These are phyloP conservation scores for Parazoanthus darwini DNA, from an alignment of 92 coral and sea anemone species.

Conservation along the genomic window DNA sequence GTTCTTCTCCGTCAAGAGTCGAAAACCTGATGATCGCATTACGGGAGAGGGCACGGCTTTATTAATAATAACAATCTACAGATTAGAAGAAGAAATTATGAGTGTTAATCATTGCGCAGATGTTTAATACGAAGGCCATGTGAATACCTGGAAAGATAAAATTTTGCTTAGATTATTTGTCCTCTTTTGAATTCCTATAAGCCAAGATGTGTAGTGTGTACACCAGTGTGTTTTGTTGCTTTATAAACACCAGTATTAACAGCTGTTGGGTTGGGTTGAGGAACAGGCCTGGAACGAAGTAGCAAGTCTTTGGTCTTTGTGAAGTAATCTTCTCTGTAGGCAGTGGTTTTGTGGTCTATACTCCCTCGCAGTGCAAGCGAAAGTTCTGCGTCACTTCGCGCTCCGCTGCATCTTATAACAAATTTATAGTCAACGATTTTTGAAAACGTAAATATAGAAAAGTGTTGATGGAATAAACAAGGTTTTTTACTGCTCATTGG, in stretches of 20 bases:
- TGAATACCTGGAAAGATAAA: conserved; percentile 16
- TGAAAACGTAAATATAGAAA: no score
- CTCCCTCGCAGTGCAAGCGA: not conserved
- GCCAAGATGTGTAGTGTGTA: conserved; percentile 22
- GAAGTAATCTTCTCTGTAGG: conserved; percentile 24
- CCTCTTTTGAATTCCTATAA: conserved; percentile 1
- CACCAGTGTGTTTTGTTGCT: not conserved
- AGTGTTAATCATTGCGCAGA: conserved; percentile 23
- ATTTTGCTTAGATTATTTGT: not conserved
- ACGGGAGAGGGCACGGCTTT: not conserved
- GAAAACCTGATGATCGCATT: not conserved
- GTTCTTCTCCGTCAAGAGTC: conserved; percentile 8
- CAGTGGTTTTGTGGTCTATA: conserved; percentile 22
- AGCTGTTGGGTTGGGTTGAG: conserved; percentile 21
- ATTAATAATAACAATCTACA: not conserved
- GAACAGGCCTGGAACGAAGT: not conserved
- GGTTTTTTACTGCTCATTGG: no score
- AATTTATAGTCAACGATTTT: not conserved
- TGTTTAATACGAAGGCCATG: conserved; percentile 26
- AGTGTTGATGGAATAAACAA: no score
- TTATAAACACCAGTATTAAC: not conserved
- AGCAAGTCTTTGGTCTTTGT: not conserved
- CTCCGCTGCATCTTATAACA: not conserved
- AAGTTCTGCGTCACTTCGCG: not conserved
- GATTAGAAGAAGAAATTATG: conserved; percentile 17